These are phyloP conservation scores for Aporrectodea caliginosa DNA, from an alignment of 1,140 invertebrate species.

Conservation along the genomic window DNA sequence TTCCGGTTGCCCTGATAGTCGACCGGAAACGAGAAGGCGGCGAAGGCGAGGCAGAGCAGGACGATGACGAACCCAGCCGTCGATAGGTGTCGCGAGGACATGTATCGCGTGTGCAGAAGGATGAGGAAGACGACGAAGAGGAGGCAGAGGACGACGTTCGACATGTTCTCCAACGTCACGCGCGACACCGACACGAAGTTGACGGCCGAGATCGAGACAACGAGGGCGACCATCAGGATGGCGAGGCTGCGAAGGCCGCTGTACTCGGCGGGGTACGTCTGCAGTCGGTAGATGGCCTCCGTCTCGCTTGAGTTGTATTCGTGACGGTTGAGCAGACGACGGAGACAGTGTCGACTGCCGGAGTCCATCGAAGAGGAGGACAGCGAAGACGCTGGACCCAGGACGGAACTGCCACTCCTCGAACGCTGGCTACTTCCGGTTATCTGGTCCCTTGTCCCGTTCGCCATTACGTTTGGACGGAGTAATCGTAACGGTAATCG, in stretches of 20 bases:
- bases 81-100: not conserved
- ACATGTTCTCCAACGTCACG: conserved; percentile 10
- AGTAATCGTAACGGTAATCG: too few species aligned
- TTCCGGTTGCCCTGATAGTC: not conserved
- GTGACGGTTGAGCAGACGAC: not conserved
- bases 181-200: conserved; percentile 17
- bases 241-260: conserved; percentile 5
- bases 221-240: conserved; percentile 20
- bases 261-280: not conserved
- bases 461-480: too few species aligned
- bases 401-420: too few species aligned
- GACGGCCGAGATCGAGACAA: conserved; percentile 6
- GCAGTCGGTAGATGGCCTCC: not conserved
- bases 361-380: too few species aligned
- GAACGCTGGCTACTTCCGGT: too few species aligned
- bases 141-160: conserved; percentile 13
- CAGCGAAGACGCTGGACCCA: too few species aligned
- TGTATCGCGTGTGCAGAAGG: conserved; percentile 15
- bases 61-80: conserved; percentile 5
- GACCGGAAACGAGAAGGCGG: conserved; percentile 13
- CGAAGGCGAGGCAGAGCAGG: conserved; percentile 19
- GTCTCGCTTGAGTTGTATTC: conserved; percentile 7
- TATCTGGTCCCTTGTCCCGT: too few species aligned
- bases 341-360: not conserved
- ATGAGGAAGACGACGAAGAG: conserved; percentile 10